These are phyloP conservation scores for Phaenicophaeus curvirostris DNA, from an alignment of 2,797 vertebrate genomes.

Conservation along the genomic window DNA sequence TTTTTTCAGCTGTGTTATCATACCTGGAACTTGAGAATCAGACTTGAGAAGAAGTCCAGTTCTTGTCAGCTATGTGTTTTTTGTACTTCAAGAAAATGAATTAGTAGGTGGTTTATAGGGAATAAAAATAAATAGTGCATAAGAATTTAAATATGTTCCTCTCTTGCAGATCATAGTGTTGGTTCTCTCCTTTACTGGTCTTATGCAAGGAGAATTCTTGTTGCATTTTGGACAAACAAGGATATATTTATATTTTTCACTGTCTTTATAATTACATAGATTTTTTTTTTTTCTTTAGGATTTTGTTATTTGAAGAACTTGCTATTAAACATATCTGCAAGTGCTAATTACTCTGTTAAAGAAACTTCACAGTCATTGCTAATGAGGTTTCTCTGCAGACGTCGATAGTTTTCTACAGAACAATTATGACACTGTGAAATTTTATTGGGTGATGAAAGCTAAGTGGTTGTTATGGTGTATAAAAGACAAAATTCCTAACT, in stretches of 20 bases:
- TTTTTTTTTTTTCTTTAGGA: background rate
- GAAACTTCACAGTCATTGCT: background rate
- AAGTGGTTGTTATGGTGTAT: background rate
- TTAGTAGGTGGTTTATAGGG: background rate
- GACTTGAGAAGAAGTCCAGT: background rate
- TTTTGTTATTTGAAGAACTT: background rate
- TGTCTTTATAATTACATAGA: background rate
- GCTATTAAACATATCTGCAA: background rate
- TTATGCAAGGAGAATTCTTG: background rate
- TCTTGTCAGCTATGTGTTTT: background rate
- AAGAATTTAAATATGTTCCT: background rate
- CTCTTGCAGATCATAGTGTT: background rate
- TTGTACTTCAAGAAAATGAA: background rate
- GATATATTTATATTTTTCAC: background rate
- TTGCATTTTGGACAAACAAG: background rate
- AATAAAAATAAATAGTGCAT: background rate
- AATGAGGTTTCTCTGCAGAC: background rate
- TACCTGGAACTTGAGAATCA: background rate
- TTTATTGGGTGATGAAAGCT: background rate
- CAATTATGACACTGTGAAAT: background rate
- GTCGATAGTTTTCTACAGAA: background rate
- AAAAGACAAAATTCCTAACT: background rate
- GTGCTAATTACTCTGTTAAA: background rate
- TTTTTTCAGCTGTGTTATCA: background rate
- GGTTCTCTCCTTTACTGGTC: background rate